Base-by-base conservation (phyloP, 2,797 vertebrate species). In the Diglossa cyanea region DNA sequence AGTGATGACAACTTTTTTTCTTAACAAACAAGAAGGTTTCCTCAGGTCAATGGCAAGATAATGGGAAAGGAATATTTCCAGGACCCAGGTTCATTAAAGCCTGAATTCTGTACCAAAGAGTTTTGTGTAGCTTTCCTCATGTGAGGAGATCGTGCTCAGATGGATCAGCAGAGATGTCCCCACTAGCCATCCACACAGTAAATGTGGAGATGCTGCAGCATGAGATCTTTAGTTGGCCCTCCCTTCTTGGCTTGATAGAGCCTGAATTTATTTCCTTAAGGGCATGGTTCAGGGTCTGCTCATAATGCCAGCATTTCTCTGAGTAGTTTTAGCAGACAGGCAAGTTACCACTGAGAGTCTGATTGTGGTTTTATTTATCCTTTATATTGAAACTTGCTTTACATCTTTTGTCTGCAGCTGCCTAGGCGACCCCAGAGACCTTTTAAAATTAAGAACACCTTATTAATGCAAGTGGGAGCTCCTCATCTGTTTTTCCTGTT, bases 361-460 rank as follows among this genome's bases (percentile, higher is more conserved):
- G 45, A 54, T 15, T 66, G 73, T 13, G 55, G 13, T 67, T 73
- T 91, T 86, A 54, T 93, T 93, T 78, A 75, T 54, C 58, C 28
- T 87, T 93, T 83, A 37, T 53, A 33, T 30, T 80, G 65, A 57
- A 89, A 90, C 44, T 92, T 74, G 33, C 55, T 83, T 90, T 91
- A 74, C 54, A 51, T 77, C 89, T 87, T 45, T 89, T 86, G 53
- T 88, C 81, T 92, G 53, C 45, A 71, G 40, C 72, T 47, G 53
- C 33, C 31, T 42, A 54, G 1, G 0, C 39, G 91, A 89, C 54
- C 72, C 67, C 47, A 88, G 86, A 93, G 82, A 83, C 84, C 47
- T 74, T 77, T 80, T 47, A 55, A 95, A 95, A 95, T 93, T 89
- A 93, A 91, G 54, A 80, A 58, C 31, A 54, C 21, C 86, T 94